Conservation (phyloP, 2,797 vertebrate species). For the Cyclopterus lumpus region DNA sequence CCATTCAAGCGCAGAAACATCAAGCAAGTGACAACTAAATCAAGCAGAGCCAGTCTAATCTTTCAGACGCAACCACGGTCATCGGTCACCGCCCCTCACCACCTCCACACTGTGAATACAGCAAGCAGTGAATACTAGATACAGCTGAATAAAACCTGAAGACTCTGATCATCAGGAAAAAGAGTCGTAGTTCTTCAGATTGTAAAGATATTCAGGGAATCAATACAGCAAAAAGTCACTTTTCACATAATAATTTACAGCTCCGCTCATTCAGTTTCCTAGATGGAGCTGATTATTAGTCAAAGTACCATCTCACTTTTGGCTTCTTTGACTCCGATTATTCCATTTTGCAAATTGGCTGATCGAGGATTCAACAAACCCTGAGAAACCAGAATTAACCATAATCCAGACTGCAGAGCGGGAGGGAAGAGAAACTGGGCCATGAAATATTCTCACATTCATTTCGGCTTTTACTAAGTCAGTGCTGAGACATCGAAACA, state of each 20-base stretch:
- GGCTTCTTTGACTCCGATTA: conserved; percentile 42
- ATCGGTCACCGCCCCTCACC: conserved; percentile 16
- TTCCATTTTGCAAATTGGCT: conserved; percentile 52
- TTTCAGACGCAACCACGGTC: conserved; percentile 37
- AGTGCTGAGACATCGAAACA: conserved; percentile 22
- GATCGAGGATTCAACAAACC: conserved; percentile 29
- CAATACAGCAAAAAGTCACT: neutral
- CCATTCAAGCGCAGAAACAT: neutral
- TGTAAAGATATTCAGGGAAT: neutral
- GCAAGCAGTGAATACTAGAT: neutral
- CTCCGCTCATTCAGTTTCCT: conserved; percentile 2
- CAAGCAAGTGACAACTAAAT: conserved; percentile 6
- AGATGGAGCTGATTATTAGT: conserved; percentile 21
- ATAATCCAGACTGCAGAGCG: conserved; percentile 54
- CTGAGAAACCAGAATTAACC: conserved; percentile 55
- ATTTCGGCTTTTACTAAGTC: conserved; percentile 18
- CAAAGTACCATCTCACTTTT: conserved; percentile 36
- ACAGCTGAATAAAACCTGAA: neutral
- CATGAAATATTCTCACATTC: conserved; percentile 34
- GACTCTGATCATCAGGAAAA: neutral
- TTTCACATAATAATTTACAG: conserved; percentile 8
- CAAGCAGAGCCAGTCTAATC: neutral
- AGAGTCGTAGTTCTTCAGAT: neutral
- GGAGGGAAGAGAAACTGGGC: conserved; percentile 44
- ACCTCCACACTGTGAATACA: neutral